Percentiles rank a stretch among this genome's conserved stretches.
Conservation (phyloP, 2,113 vertebrate species). For the Trematocara zebra region DNA sequence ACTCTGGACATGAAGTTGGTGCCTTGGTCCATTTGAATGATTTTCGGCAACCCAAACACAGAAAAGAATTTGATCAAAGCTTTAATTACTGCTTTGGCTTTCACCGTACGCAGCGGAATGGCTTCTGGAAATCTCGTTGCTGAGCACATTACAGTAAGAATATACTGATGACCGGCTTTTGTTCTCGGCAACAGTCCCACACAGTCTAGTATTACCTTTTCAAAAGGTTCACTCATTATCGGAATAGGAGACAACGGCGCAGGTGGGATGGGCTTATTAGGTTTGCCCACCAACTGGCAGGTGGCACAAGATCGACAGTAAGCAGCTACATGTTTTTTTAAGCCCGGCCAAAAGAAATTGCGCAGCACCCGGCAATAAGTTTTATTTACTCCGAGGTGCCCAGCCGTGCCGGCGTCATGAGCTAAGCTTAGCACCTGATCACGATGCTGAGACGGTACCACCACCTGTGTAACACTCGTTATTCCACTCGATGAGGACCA, state of each 20-base stretch:
- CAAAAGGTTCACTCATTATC: rapidly evolving
- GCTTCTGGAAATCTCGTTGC: not conserved
- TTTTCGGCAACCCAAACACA: not conserved
- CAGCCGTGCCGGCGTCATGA: too few relatives aligned
- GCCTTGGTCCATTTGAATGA: not conserved
- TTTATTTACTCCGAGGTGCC: too few relatives aligned
- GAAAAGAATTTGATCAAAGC: not conserved
- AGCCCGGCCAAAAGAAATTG: too few relatives aligned
- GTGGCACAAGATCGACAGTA: rapidly evolving
- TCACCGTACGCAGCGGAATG: rapidly evolving
- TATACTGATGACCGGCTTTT: not conserved
- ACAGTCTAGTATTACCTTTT: not conserved
- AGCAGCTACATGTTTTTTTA: not conserved
- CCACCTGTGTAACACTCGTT: too few relatives aligned
- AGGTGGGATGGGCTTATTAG: not conserved
- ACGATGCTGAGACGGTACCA: too few relatives aligned
- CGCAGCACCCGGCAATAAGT: rapidly evolving
- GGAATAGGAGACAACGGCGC: rapidly evolving
- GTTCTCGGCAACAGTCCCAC: rapidly evolving
- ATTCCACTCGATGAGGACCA: too few relatives aligned
- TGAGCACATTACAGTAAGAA: not conserved
- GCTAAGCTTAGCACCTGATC: too few relatives aligned
- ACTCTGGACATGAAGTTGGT: not conserved
- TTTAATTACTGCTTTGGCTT: not conserved
- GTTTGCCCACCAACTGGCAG: not conserved